These are phyloP conservation scores for Emydocephalus ijimae DNA, from an alignment of 2,113 vertebrate genomes.

Conservation along the genomic window DNA sequence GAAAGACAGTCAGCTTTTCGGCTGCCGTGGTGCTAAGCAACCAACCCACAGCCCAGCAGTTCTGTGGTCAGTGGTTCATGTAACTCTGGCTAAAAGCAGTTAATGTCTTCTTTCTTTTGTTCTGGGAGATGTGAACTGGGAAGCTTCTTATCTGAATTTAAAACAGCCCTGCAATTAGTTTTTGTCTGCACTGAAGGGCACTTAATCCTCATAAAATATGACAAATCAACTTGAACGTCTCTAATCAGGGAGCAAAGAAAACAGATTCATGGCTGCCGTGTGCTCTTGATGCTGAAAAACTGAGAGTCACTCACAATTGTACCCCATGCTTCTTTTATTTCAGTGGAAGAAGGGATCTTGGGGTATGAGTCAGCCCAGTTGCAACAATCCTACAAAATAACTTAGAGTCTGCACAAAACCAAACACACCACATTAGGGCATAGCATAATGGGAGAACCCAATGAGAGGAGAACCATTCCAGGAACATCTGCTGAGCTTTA, in stretches of 20 bases:
- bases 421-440: neutral
- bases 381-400: neutral
- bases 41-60: neutral
- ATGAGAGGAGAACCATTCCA: neutral
- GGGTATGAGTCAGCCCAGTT: neutral
- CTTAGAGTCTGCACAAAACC: neutral
- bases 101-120: neutral
- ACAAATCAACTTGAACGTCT: neutral
- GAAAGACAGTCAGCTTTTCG: conserved; percentile 5
- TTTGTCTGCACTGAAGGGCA: rapidly evolving
- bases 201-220: rapidly evolving
- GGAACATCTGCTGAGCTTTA: neutral
- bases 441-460: neutral
- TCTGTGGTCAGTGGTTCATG: conserved; percentile 8
- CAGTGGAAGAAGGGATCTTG: neutral
- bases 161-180: conserved; percentile 4
- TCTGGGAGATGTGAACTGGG: conserved; percentile 2
- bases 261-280: neutral
- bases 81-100: neutral
- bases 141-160: neutral
- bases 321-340: neutral
- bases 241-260: neutral
- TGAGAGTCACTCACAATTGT: neutral
- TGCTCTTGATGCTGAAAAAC: neutral
- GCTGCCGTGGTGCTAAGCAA: neutral